These are phyloP conservation scores for Cosmopolites sordidus DNA, from an alignment of 2,888 invertebrate species.

Conservation along the genomic window DNA sequence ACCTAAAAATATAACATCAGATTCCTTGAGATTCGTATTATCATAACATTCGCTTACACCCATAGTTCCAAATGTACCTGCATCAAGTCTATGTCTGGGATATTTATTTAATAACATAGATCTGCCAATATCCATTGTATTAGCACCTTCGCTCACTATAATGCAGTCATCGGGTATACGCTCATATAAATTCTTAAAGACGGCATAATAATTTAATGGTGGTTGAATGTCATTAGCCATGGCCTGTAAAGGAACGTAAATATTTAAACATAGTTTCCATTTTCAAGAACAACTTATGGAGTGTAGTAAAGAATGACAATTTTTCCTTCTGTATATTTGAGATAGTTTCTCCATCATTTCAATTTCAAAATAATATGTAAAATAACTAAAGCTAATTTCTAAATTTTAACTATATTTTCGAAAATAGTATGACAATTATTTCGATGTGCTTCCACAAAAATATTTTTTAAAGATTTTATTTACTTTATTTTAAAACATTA, in stretches of 20 bases:
- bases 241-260: constrained; percentile 44
- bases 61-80: constrained; percentile 97
- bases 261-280: no score
- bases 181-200: constrained; percentile 78
- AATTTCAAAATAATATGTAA: no score
- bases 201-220: constrained; percentile 92
- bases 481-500: no score
- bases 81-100: constrained; percentile 87
- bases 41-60: constrained; percentile 55
- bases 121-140: constrained; percentile 98
- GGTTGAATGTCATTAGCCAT: constrained; percentile 66
- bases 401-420: no score
- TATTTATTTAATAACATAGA: constrained; percentile 78
- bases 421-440: no score
- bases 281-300: no score
- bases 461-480: no score
- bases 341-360: no score
- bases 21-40: not conserved
- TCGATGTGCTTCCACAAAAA: no score
- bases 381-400: no score
- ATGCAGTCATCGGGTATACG: constrained; percentile 76
- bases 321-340: no score
- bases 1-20: constrained; percentile 49
- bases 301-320: no score
- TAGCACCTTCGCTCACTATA: constrained; percentile 95